Conservation (phyloP, 2,888 invertebrate species). For the Erpobdella octoculata region DNA sequence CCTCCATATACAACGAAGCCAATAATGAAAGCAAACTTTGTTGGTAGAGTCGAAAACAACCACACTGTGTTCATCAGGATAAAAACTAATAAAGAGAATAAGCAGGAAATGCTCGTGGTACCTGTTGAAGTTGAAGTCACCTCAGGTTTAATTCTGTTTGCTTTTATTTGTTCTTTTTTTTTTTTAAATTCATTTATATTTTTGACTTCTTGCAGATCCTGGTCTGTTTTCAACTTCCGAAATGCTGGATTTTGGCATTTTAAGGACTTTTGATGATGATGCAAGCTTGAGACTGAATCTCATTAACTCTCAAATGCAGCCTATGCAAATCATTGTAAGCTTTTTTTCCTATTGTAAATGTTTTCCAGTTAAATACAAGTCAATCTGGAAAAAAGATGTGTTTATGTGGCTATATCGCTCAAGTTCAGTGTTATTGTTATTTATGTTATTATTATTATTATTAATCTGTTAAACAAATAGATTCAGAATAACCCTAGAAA, state of each 20-base stretch:
- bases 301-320: constrained; percentile 63
- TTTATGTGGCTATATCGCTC: no score
- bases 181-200: neutral
- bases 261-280: constrained; percentile 64
- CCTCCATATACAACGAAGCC: constrained; percentile 79
- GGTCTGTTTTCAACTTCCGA: constrained; percentile 72
- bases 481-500: no score
- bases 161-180: neutral
- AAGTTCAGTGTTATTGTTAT: no score
- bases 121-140: constrained; percentile 77
- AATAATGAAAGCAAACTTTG: constrained; percentile 75
- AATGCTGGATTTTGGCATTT: constrained; percentile 72
- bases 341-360: no score
- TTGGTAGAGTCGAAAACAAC: constrained; percentile 69
- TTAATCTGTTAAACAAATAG: no score
- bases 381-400: no score
- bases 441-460: no score
- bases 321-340: constrained; percentile 63
- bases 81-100: constrained; percentile 57
- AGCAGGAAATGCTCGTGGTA: constrained; percentile 63
- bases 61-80: constrained; percentile 77
- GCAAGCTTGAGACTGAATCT: constrained; percentile 61
- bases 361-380: no score
- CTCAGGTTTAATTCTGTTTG: constrained; percentile 46
- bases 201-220: constrained; percentile 48